Evolutionary conservation across 1,140 invertebrate species (phyloP).

Genomic region (Mesaphorura yosii): DNA sequence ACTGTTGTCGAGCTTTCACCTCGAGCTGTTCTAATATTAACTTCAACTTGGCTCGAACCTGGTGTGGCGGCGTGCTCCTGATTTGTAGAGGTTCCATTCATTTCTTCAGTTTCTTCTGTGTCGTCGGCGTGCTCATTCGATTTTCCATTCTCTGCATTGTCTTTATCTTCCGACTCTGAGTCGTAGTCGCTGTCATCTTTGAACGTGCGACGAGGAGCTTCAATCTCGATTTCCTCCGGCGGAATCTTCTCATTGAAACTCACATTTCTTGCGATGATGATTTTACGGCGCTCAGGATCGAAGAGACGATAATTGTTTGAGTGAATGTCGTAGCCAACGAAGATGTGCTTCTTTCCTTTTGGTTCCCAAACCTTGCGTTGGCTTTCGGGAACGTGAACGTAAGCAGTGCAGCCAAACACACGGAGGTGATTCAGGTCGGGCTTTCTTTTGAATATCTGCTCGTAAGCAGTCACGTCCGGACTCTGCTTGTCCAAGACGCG

Average conservation of each 20-base stretch:
- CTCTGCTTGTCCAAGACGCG: slow-evolving; percentile 3
- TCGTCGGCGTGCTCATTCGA: neutral
- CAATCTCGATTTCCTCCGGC: neutral
- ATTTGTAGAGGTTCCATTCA: neutral
- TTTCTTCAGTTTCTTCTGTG: neutral
- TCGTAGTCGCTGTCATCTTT: neutral
- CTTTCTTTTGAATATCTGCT: slow-evolving; percentile 30
- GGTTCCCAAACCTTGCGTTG: slow-evolving; percentile 24
- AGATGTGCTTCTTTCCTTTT: slow-evolving; percentile 24
- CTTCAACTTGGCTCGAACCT: neutral
- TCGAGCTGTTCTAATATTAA: neutral
- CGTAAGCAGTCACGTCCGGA: slow-evolving; percentile 26
- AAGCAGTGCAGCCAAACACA: slow-evolving; percentile 33
- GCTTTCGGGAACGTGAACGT: slow-evolving; percentile 20
- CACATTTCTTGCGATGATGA: slow-evolving; percentile 3
- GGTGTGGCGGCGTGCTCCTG: neutral
- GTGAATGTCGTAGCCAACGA: slow-evolving; percentile 31
- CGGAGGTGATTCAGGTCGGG: slow-evolving; percentile 31
- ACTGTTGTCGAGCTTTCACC: neutral
- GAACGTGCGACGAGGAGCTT: neutral
- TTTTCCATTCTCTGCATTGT: neutral
- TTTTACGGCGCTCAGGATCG: neutral
- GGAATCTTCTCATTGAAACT: slow-evolving; percentile 1
- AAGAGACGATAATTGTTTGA: slow-evolving; percentile 4
- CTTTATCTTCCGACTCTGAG: neutral